Conservation (phyloP, 2,113 vertebrate species). For the Burhinus bistriatus region DNA sequence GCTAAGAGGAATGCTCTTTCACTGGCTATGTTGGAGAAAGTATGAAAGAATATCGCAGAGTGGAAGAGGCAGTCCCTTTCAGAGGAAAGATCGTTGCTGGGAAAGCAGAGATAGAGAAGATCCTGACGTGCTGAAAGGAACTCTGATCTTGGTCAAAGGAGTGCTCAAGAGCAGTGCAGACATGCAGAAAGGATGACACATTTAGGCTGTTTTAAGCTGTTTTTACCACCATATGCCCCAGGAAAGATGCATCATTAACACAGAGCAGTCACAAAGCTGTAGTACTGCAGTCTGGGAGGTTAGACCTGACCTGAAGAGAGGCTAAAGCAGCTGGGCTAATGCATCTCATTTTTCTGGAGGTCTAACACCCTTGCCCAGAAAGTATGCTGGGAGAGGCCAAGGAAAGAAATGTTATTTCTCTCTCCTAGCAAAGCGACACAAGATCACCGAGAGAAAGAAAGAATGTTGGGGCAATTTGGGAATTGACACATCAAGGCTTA, state of each 20-base stretch:
- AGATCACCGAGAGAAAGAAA: not conserved
- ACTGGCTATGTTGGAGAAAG: not conserved
- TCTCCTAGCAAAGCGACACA: not conserved
- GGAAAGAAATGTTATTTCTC: not conserved
- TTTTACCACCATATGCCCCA: not conserved
- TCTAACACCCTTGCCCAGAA: not conserved
- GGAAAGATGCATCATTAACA: not conserved
- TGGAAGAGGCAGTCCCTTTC: not conserved
- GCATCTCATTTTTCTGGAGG: not conserved
- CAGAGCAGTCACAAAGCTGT: not conserved
- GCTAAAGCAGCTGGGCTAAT: not conserved
- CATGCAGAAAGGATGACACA: not conserved
- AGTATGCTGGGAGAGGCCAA: not conserved
- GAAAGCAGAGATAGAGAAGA: not conserved
- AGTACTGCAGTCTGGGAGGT: not conserved
- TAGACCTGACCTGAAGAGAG: not conserved
- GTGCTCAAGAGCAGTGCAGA: not conserved
- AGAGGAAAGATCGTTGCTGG: not conserved
- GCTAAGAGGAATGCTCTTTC: not conserved
- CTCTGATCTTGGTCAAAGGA: not conserved
- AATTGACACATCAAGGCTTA: constrained; percentile 49
- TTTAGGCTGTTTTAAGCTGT: not conserved
- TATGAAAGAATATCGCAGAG: not conserved
- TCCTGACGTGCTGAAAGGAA: not conserved
- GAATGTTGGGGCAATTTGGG: not conserved